A percentile compares a stretch with the other conserved stretches of the same genome.
These are phyloP conservation scores for Gymnogyps californianus DNA, from an alignment of 2,113 vertebrate species.

Conservation along the genomic window DNA sequence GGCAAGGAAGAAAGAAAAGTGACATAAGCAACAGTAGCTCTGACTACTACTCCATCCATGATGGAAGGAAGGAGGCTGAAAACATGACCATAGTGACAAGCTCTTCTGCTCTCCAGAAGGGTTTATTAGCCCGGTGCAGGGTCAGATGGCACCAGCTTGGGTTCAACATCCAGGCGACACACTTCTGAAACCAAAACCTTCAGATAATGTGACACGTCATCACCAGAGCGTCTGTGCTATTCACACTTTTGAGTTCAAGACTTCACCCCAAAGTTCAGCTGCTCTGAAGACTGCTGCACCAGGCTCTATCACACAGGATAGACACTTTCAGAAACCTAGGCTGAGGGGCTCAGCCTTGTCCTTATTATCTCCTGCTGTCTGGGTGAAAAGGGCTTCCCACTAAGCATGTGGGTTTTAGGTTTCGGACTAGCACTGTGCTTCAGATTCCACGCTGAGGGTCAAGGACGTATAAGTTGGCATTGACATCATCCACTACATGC, in stretches of 20 bases:
- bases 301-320: neutral
- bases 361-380: neutral
- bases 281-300: neutral
- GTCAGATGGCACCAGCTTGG: neutral
- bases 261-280: neutral
- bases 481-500: neutral
- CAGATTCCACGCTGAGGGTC: neutral
- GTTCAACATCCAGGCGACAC: neutral
- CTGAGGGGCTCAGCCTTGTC: neutral
- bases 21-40: neutral
- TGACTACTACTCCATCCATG: neutral
- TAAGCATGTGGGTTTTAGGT: neutral
- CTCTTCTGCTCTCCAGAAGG: neutral
- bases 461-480: neutral
- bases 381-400: neutral
- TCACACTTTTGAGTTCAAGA: neutral
- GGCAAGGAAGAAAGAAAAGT: neutral
- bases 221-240: fast-evolving
- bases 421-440: neutral
- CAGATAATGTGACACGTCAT: neutral
- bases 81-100: neutral
- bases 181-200: neutral
- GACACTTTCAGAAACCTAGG: neutral
- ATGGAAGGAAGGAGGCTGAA: neutral
- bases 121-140: neutral